Evolutionary conservation across 2,113 vertebrate species (phyloP), one percentile per base, ranked within the genome.

Genomic region (Spea bombifrons): DNA sequence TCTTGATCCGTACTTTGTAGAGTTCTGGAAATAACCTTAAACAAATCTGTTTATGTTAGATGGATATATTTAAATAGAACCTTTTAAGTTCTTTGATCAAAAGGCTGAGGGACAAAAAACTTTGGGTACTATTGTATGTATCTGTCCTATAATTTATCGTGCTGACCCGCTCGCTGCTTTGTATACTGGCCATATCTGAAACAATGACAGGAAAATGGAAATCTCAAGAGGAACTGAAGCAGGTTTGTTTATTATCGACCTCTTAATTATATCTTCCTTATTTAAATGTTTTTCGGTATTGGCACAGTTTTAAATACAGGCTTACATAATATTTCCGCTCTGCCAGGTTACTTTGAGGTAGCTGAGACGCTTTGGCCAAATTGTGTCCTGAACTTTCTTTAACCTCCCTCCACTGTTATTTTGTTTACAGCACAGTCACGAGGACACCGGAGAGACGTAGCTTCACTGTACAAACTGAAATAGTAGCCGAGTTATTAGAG

Each of bases 191-290:
- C 93, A 89, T 87, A 88, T 91, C 92, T 87, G 85, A 92, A 94
- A 98, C 96, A 99, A 99, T 97, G 88, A 90, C 95, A 98, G 96
- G 96, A 99, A 98, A 94, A 93, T 91, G 88, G 91, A 87, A 94
- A 93, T 94, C 84, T 89, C 85, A 87, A 92, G 90, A 90, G 94
- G 93, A 93, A 93, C 93, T 91, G 88, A 91, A 92, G 91, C 89
- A 85, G 89, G 86, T 89, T 89, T 94, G 90, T 94, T 94, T 94
- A 94, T 92, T 92, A 89, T 93, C 92, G 93, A 92, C 91, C 89
- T 94, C 89, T 88, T 92, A 93, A 90, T 93, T 93, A 91, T 90
- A 92, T 90, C 90, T 92, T 93, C 88, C 91, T 91, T 90, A 88
- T 90, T 93, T 91, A 93, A 92, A 90, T 86, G 92, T 67, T 89